Evolutionary conservation across 2,797 vertebrate species (phyloP).

Genomic region (Melanotaenia pygmaea): DNA sequence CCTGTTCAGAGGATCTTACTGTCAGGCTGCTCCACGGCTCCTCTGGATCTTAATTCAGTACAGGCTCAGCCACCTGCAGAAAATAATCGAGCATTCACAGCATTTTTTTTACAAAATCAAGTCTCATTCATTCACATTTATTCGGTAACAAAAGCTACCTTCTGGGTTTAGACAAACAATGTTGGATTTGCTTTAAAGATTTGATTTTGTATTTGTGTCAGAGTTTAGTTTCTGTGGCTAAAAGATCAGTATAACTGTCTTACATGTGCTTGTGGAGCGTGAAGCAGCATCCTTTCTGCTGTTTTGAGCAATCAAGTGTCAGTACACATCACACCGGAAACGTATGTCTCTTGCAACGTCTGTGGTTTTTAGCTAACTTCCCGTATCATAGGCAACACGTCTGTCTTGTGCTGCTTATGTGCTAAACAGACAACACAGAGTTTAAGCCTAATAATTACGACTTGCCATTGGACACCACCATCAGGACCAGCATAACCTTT

Average conservation of each 20-base stretch:
- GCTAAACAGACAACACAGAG: not conserved
- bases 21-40: conserved; percentile 31
- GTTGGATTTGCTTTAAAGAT: not conserved
- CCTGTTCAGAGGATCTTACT: conserved; percentile 42
- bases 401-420: conserved; percentile 23
- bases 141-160: not conserved
- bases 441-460: not conserved
- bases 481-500: not conserved
- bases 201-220: not conserved
- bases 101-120: not conserved
- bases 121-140: not conserved
- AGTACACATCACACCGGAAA: conserved; percentile 42
- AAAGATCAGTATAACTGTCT: not conserved
- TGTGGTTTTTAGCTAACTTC: conserved; percentile 68
- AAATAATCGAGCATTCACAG: not conserved
- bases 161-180: not conserved
- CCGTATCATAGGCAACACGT: conserved; percentile 51
- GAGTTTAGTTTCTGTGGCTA: not conserved
- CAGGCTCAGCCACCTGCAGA: conserved; percentile 39
- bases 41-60: conserved; percentile 53
- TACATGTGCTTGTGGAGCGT: conserved; percentile 16
- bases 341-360: conserved; percentile 32
- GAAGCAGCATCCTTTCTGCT: conserved; percentile 47
- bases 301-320: conserved; percentile 11
- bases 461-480: not conserved